These are phyloP conservation scores for Tenebrio molitor DNA, from an alignment of 1,140 invertebrate genomes.

Conservation along the genomic window DNA sequence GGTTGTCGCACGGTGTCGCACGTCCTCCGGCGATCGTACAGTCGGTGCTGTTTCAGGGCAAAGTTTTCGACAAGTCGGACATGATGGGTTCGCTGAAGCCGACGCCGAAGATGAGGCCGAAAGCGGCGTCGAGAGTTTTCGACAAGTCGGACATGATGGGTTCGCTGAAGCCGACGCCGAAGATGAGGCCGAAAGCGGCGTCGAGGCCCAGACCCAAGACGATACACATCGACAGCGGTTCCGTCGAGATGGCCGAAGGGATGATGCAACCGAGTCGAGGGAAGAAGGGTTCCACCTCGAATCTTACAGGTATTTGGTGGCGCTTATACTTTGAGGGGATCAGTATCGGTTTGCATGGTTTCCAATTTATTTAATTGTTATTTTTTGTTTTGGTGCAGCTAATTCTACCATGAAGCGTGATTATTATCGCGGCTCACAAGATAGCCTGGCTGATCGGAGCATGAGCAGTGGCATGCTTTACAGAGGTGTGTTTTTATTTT, in stretches of 20 bases:
- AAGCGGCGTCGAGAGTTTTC: slow-evolving; percentile 76
- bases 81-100: slow-evolving; percentile 75
- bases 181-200: slow-evolving; percentile 72
- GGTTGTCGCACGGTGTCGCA: slow-evolving; percentile 50
- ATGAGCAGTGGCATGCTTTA: slow-evolving; percentile 69
- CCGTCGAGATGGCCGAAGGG: slow-evolving; percentile 81
- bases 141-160: slow-evolving; percentile 79
- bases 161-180: slow-evolving; percentile 73
- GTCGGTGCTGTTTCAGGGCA: slow-evolving; percentile 72
- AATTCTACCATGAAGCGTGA: slow-evolving; percentile 82
- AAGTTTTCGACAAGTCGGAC: slow-evolving; percentile 80
- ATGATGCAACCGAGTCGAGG: slow-evolving; percentile 79
- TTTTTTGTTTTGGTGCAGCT: slow-evolving; percentile 61
- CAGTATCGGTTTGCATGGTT: slow-evolving; percentile 60
- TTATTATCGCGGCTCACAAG: slow-evolving; percentile 89
- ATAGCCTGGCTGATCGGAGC: slow-evolving; percentile 81
- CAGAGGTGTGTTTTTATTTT: slow-evolving; percentile 68
- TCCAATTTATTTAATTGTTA: slow-evolving; percentile 59
- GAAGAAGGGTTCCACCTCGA: slow-evolving; percentile 85
- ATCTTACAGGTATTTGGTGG: slow-evolving; percentile 77
- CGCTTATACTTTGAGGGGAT: slow-evolving; percentile 16
- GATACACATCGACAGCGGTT: slow-evolving; percentile 86
- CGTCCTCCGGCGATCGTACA: neutral
- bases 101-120: slow-evolving; percentile 73
- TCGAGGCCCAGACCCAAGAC: slow-evolving; percentile 85